Percentiles rank a stretch among this genome's conserved stretches.
phyloP scores from a whole-genome alignment of 2,797 vertebrate species.

The Tragelaphus oryx region DNA sequence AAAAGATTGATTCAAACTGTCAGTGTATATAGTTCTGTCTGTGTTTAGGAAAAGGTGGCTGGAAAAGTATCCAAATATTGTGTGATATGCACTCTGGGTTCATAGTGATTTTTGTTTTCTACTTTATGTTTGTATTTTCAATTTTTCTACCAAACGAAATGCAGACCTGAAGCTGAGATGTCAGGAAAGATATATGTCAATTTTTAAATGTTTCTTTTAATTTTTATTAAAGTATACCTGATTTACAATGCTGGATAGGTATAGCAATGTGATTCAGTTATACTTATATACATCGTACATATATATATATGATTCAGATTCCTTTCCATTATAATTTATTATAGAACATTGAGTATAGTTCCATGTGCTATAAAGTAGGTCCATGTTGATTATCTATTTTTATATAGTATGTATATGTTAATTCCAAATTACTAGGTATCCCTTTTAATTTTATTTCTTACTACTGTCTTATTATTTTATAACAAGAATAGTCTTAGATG shows the following conservation, averaged over 20 bases:
- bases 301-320: background rate
- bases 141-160: conserved; percentile 21
- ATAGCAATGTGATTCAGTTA: background rate
- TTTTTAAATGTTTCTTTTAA: background rate
- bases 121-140: background rate
- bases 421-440: background rate
- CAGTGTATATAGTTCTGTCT: background rate
- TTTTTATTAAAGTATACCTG: background rate
- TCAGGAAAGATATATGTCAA: background rate
- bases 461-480: background rate
- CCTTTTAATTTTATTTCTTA: background rate
- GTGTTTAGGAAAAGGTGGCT: background rate
- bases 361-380: background rate
- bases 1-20: background rate
- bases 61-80: background rate
- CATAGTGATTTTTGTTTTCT: background rate
- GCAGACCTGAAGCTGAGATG: background rate
- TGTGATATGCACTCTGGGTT: background rate
- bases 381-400: background rate
- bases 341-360: no score
- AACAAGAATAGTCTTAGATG: conserved; percentile 7
- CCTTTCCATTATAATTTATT: background rate
- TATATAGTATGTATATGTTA: background rate
- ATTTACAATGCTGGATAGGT: background rate
- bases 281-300: background rate